phyloP scores from a whole-genome alignment of 2,888 invertebrate species.

The Philereme transversata region DNA sequence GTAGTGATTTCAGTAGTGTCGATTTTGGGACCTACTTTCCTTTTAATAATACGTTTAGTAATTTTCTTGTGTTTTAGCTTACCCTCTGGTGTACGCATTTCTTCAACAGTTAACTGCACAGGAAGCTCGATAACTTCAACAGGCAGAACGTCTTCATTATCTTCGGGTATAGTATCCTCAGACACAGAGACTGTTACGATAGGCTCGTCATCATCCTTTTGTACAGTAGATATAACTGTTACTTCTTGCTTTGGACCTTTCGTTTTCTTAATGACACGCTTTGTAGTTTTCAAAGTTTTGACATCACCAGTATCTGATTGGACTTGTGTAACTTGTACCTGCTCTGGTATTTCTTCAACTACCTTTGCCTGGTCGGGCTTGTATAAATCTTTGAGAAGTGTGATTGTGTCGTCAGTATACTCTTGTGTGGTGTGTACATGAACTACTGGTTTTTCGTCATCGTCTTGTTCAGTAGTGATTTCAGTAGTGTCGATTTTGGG shows the following conservation, averaged over 20 bases:
- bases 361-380: slow-evolving; percentile 45
- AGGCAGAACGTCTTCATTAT: slow-evolving; percentile 20
- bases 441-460: slow-evolving; percentile 37
- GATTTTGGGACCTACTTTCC: slow-evolving; percentile 49
- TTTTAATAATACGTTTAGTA: slow-evolving; percentile 37
- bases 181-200: slow-evolving; percentile 47
- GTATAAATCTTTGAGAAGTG: slow-evolving; percentile 30
- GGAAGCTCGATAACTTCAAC: slow-evolving; percentile 4
- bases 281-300: slow-evolving; percentile 41
- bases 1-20: slow-evolving; percentile 26
- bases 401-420: slow-evolving; percentile 47
- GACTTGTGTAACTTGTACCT: slow-evolving; percentile 50
- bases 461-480: slow-evolving; percentile 41
- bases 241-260: slow-evolving; percentile 43
- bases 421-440: slow-evolving; percentile 46
- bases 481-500: slow-evolving; percentile 45
- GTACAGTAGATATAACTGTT: slow-evolving; percentile 48
- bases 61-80: slow-evolving; percentile 47
- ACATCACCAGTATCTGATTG: slow-evolving; percentile 57
- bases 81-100: slow-evolving; percentile 47
- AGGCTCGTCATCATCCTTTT: slow-evolving; percentile 54
- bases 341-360: slow-evolving; percentile 29
- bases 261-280: slow-evolving; percentile 43
- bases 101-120: slow-evolving; percentile 52
- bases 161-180: slow-evolving; percentile 52